Evolutionary conservation across 2,113 vertebrate species (phyloP).

Genomic region (Istiophorus platypterus): DNA sequence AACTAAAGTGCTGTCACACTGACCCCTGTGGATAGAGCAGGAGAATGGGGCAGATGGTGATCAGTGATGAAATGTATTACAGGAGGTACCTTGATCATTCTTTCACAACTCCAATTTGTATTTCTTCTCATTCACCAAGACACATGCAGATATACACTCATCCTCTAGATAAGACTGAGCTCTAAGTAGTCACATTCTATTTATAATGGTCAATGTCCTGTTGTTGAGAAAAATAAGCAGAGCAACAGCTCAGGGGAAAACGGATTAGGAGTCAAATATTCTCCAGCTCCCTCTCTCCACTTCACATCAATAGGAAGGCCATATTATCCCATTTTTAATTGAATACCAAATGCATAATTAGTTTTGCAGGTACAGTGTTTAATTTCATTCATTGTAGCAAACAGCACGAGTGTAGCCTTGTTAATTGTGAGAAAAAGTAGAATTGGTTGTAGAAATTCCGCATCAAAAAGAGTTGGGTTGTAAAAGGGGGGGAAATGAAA

Average conservation of each 20-base stretch:
- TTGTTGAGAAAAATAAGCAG: slow-evolving; percentile 57
- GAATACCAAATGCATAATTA: slow-evolving; percentile 91
- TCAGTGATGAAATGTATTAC: slow-evolving; percentile 58
- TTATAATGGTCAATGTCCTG: slow-evolving; percentile 59
- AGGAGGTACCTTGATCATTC: slow-evolving; percentile 31
- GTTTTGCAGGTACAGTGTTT: slow-evolving; percentile 88
- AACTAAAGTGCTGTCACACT: slow-evolving; percentile 62
- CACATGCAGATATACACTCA: slow-evolving; percentile 2
- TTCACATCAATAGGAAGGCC: slow-evolving; percentile 77
- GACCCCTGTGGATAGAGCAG: slow-evolving; percentile 72
- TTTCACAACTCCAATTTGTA: neutral
- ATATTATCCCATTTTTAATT: slow-evolving; percentile 89
- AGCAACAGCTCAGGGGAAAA: slow-evolving; percentile 51
- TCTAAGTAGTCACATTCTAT: slow-evolving; percentile 36
- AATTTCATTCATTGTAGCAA: slow-evolving; percentile 89
- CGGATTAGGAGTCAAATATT: slow-evolving; percentile 69
- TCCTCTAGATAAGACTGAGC: neutral
- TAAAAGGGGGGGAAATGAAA: slow-evolving; percentile 86
- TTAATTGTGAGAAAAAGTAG: slow-evolving; percentile 91
- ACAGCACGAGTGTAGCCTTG: slow-evolving; percentile 87
- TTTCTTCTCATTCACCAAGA: slow-evolving; percentile 5
- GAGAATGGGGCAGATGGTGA: slow-evolving; percentile 57
- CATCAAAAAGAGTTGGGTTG: slow-evolving; percentile 84
- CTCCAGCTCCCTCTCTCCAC: slow-evolving; percentile 58
- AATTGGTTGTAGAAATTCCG: slow-evolving; percentile 89